Percentiles rank a stretch among this genome's conserved stretches.
Conservation (phyloP, 2,797 vertebrate species). For the Knipowitschia caucasica region DNA sequence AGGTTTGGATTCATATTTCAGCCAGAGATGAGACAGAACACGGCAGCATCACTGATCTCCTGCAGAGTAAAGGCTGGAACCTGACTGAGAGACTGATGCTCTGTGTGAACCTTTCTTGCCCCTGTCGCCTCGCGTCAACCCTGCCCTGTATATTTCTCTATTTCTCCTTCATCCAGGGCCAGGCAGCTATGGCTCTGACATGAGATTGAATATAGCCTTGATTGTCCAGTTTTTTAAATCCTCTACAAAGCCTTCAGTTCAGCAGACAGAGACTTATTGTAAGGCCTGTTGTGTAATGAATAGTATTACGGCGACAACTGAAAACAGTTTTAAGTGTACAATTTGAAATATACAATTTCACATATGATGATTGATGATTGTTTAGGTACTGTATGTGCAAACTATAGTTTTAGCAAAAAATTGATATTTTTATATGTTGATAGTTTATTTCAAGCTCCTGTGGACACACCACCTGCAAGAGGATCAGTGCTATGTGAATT, state of each 20-base stretch:
- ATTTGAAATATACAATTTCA: not conserved
- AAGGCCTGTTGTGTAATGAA: conserved; percentile 19
- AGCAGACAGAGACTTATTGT: conserved; percentile 55
- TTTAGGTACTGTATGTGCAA: no score
- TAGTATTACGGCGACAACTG: conserved; percentile 16
- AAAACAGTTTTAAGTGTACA: not conserved
- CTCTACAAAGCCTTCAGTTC: conserved; percentile 54
- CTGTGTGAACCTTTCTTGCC: conserved; percentile 22
- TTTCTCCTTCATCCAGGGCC: conserved; percentile 59
- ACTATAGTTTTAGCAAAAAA: no score
- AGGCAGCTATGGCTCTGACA: conserved; percentile 43
- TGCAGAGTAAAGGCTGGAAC: conserved; percentile 32
- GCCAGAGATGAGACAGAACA: not conserved
- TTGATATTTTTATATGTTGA: no score
- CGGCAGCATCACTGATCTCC: conserved; percentile 35
- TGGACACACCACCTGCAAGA: no score
- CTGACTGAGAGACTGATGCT: conserved; percentile 25
- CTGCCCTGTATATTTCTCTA: conserved; percentile 49
- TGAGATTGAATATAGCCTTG: conserved; percentile 59
- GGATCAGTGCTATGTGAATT: no score
- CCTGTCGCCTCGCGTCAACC: conserved; percentile 22
- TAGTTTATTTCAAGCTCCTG: no score
- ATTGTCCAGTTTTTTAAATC: conserved; percentile 64
- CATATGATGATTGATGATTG: no score
- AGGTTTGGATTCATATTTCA: no score